Base-by-base conservation (phyloP, 2,113 vertebrate species). In the Xenopus laevis region DNA sequence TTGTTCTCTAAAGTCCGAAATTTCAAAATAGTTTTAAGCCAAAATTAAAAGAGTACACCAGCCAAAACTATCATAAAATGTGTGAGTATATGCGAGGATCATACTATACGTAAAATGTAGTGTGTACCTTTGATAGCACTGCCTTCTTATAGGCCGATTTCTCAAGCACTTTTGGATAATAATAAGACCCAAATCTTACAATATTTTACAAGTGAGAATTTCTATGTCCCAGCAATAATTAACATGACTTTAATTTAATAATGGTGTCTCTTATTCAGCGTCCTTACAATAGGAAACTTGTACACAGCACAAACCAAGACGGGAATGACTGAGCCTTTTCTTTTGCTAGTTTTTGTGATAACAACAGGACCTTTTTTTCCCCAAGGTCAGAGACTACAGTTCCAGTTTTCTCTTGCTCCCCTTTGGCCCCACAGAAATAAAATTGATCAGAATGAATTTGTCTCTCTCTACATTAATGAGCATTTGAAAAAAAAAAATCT, bases 221-320 rank as follows among this genome's bases (percentile, higher is more conserved):
- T 74, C 73, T 75, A 11, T 30, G 61, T 46, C 45, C 52, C 62
- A 72, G 57, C 65, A 30, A 81, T 64, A 82, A 84, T 11, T 0
- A 12, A 44, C 40, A 72, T 11, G 23, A 57, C 71, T 75, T 80
- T 72, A 80, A 23, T 75, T 81, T 74, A 74, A 53, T 82, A 83
- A 88, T 82, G 74, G 71, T 72, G 67, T 58, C 27, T 75, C 72
- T 46, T 72, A 67, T 79, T 65, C 81, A 82, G 79, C 78, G 70
- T 12, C 71, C 71, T 80, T 78, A 91, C 85, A 89, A 89, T 79
- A 80, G 78, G 58, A 76, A 81, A 45, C 71, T 87, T 91, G 84
- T 88, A 68, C 62, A 15, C 50, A 81, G 85, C 79, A 78, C 82
- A 69, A 47, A 77, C 60, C 60, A 70, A 20, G 60, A 82, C 74